Base-by-base conservation (phyloP, 1,140 invertebrate species). In the Diabrotica undecimpunctata region DNA sequence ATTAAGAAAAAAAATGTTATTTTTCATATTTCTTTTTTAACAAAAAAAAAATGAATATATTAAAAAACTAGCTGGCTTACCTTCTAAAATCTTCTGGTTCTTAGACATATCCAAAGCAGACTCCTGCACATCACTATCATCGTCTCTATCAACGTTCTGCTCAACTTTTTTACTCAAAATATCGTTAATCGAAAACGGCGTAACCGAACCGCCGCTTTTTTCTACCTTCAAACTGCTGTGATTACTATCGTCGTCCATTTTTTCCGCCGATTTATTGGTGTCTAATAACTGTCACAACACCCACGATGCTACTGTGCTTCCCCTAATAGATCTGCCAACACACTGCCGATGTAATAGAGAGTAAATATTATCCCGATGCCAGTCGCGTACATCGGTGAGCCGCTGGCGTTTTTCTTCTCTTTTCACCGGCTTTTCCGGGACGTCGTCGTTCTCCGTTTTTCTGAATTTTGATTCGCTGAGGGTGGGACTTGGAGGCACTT, bases 161-260 rank as follows among this genome's bases (percentile, higher is more conserved):
- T 69, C 60, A 11, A 12, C 67, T 51, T 76, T 81, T 65, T 82
- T 83, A 46, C 84, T 90, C 61, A 90, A 78, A 74, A 90, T 91
- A 68, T 90, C 89, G 67, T 90, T 88, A 66, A 91, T 90, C 59
- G 88, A 90, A 76, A 91, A 91, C 11, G 89, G 88, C 7, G 88
- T 91, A 13, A 79, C 79, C 0, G 81, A 78, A n/a, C 75, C 56
- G 10, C 38, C 59, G 60, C 59, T 62, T 55, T 71, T 73, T 39
- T 70, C 69, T 11, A 53, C 51, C 59, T 72, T 74, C 6, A 38
- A 25, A n/a, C 54, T 60, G 38, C 54, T 54, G 10, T 58, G 66
- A 56, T 51, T 62, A 11, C 58, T 61, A 13, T 72, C 72, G 10
- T 74, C 71, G 38, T 72, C 70, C 65, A 71, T 70, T 54, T 46